Conservation (phyloP, 2,797 vertebrate genomes). For the Bradypodion pumilum region DNA sequence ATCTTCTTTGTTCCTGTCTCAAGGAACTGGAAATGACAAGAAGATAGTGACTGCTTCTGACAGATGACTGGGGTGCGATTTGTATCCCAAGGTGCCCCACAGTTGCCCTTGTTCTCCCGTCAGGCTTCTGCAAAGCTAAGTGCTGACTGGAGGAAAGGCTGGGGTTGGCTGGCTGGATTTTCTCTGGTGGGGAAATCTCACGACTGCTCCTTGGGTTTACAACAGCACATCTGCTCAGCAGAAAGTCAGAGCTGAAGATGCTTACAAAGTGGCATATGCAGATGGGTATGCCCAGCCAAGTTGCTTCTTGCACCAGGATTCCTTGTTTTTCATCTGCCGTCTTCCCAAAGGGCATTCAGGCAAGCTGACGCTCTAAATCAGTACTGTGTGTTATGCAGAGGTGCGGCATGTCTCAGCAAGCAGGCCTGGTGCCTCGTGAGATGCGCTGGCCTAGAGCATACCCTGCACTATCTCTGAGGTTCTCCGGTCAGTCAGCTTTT, state of each 20-base stretch:
- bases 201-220: constrained; percentile 10
- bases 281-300: neutral
- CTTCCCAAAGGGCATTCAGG: constrained; percentile 23
- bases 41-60: constrained; percentile 22
- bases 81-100: constrained; percentile 13
- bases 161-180: neutral
- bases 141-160: neutral
- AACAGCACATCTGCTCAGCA: neutral
- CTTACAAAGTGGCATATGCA: neutral
- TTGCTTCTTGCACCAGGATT: constrained; percentile 4
- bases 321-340: constrained; percentile 17
- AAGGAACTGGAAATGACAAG: constrained; percentile 37
- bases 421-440: neutral
- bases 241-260: neutral
- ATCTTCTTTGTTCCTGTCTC: constrained; percentile 11
- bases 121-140: neutral
- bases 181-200: neutral
- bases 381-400: constrained; percentile 1
- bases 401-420: constrained; percentile 34
- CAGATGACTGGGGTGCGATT: constrained; percentile 7
- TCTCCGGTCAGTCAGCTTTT: neutral
- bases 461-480: neutral
- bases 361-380: constrained; percentile 22
- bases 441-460: neutral
- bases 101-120: constrained; percentile 15